A percentile compares a stretch with the other conserved stretches of the same genome.
phyloP scores from a whole-genome alignment of 2,113 vertebrate species.

The Callorhinus ursinus region DNA sequence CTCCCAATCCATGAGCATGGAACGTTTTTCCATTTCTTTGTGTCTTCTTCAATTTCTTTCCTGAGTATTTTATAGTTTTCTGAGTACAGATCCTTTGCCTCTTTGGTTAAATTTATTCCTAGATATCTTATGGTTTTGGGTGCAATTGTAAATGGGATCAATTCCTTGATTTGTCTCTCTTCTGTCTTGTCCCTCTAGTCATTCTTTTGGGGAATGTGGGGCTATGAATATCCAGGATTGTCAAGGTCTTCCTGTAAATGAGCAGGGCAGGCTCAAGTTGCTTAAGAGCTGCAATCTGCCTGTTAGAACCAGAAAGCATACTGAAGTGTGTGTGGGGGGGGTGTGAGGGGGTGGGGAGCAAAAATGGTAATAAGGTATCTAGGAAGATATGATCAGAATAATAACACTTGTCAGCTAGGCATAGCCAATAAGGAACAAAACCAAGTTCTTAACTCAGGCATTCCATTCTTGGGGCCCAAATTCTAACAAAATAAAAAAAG shows the following conservation, averaged over 20 bases:
- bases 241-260: background rate
- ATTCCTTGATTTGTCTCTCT: too few relatives aligned
- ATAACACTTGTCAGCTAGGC: background rate
- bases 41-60: too few relatives aligned
- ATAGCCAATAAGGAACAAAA: background rate
- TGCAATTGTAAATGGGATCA: too few relatives aligned
- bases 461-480: background rate
- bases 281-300: background rate
- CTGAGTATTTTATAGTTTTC: too few relatives aligned
- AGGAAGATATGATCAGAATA: background rate
- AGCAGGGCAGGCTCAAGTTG: background rate
- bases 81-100: too few relatives aligned
- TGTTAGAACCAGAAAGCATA: background rate
- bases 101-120: too few relatives aligned
- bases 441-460: background rate
- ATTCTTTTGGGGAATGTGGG: background rate
- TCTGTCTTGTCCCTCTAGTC: background rate
- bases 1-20: too few relatives aligned
- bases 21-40: too few relatives aligned
- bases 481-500: background rate
- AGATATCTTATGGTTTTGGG: too few relatives aligned
- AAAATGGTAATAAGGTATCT: background rate
- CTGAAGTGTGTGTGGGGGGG: accelerated
- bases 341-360: too few relatives aligned
- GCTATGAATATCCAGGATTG: background rate